Percentiles rank a stretch among this genome's conserved stretches.
These are phyloP conservation scores for Megalonaias nervosa DNA, from an alignment of 1,140 invertebrate genomes.

Conservation along the genomic window DNA sequence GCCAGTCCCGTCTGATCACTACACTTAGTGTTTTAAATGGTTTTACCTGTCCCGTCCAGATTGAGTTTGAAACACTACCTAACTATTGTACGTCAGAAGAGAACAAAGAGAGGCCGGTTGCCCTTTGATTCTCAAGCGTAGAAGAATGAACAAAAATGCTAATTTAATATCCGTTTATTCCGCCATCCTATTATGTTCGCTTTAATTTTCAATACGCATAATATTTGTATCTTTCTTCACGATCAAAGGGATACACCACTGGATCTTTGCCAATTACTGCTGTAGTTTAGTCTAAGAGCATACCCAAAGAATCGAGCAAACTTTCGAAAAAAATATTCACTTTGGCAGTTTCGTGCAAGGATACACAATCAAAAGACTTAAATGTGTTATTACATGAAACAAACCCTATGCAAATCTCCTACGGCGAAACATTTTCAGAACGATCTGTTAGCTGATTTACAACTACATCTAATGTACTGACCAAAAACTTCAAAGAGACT, in stretches of 20 bases:
- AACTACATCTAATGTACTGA: slow-evolving; percentile 20
- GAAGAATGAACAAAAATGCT: slow-evolving; percentile 20
- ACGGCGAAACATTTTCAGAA: slow-evolving; percentile 12
- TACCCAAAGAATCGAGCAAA: background rate
- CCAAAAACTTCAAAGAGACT: slow-evolving; percentile 47
- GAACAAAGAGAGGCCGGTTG: slow-evolving; percentile 6
- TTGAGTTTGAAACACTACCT: too few species aligned
- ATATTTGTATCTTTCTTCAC: slow-evolving; percentile 6
- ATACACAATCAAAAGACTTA: background rate
- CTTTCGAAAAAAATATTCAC: background rate
- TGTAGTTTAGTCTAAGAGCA: background rate
- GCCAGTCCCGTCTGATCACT: too few species aligned
- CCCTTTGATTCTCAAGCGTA: slow-evolving; percentile 21
- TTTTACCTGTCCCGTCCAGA: too few species aligned
- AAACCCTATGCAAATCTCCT: slow-evolving; percentile 21
- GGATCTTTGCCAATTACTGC: slow-evolving; percentile 20
- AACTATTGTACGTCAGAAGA: too few species aligned
- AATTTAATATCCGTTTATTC: slow-evolving; percentile 22
- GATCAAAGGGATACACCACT: slow-evolving; percentile 23
- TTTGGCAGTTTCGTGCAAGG: background rate
- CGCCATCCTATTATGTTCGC: slow-evolving; percentile 24
- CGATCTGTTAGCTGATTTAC: slow-evolving; percentile 24
- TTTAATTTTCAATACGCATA: slow-evolving; percentile 18
- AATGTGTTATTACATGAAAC: slow-evolving; percentile 14
- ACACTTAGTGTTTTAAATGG: too few species aligned